phyloP scores from a whole-genome alignment of 2,888 invertebrate species.

The Folsomia candida region DNA sequence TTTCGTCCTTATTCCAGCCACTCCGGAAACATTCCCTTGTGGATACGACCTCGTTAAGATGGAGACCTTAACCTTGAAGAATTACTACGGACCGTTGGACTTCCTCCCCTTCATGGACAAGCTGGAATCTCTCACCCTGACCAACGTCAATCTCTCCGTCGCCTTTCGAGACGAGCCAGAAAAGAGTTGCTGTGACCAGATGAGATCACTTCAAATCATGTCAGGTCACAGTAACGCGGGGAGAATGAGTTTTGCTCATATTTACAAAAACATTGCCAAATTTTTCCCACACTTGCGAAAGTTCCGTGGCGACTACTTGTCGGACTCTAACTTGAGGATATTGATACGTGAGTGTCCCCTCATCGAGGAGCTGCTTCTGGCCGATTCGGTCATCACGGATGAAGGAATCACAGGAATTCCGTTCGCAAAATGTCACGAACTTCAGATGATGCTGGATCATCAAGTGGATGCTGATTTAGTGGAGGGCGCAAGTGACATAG shows the following conservation, averaged over 20 bases:
- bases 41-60: slow-evolving; percentile 28
- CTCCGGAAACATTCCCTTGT: slow-evolving; percentile 28
- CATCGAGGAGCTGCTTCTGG: slow-evolving; percentile 25
- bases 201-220: slow-evolving; percentile 19
- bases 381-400: slow-evolving; percentile 30
- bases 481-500: not conserved
- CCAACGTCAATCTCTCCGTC: slow-evolving; percentile 27
- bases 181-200: slow-evolving; percentile 9
- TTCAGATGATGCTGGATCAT: not conserved
- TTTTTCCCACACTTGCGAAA: slow-evolving; percentile 32
- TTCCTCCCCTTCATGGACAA: slow-evolving; percentile 23
- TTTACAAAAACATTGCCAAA: slow-evolving; percentile 26
- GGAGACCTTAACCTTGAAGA: slow-evolving; percentile 20
- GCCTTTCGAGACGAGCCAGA: slow-evolving; percentile 30
- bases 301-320: slow-evolving; percentile 28
- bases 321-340: slow-evolving; percentile 29
- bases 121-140: slow-evolving; percentile 15
- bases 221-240: slow-evolving; percentile 23
- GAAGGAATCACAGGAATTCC: slow-evolving; percentile 4
- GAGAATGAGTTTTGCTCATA: slow-evolving; percentile 26
- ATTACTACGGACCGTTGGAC: slow-evolving; percentile 30
- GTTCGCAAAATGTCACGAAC: not conserved
- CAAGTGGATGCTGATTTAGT: not conserved
- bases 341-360: slow-evolving; percentile 15
- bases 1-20: slow-evolving; percentile 11